A percentile compares a stretch with the other conserved stretches of the same genome.
phyloP scores from a whole-genome alignment of 1,140 invertebrate species.

The Drosophila virilis region DNA sequence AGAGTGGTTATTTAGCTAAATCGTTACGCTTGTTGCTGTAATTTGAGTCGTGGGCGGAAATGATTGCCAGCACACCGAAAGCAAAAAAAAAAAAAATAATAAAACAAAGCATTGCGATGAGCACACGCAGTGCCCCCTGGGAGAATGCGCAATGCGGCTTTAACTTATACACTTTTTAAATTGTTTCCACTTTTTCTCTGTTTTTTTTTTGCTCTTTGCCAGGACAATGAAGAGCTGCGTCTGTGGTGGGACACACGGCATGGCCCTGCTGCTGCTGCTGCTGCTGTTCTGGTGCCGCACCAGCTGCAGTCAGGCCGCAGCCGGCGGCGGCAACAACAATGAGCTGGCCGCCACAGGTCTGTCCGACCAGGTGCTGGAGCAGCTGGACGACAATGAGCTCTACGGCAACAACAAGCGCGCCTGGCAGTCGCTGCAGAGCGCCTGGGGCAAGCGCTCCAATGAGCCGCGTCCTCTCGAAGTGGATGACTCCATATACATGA shows the following conservation, averaged over 20 bases:
- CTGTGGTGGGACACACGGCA: constrained; percentile 18
- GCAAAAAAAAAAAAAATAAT: neutral
- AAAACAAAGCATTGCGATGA: constrained; percentile 19
- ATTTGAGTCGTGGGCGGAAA: constrained; percentile 69
- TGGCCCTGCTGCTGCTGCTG: constrained; percentile 36
- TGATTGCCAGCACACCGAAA: constrained; percentile 50
- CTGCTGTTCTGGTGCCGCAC: constrained; percentile 45
- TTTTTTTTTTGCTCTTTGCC: neutral
- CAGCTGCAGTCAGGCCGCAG: constrained; percentile 39
- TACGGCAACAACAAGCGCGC: constrained; percentile 85
- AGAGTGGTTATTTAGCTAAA: constrained; percentile 81
- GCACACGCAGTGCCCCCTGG: constrained; percentile 40
- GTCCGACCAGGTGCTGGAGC: constrained; percentile 65
- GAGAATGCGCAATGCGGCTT: constrained; percentile 34
- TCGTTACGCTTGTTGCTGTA: constrained; percentile 74
- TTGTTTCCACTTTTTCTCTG: constrained; percentile 21
- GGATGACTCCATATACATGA: constrained; percentile 66
- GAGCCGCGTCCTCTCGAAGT: constrained; percentile 33
- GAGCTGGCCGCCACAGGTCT: constrained; percentile 53
- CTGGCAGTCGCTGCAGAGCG: constrained; percentile 87
- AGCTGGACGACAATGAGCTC: constrained; percentile 59
- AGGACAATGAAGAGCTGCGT: constrained; percentile 45
- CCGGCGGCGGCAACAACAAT: constrained; percentile 38
- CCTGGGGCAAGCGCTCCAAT: constrained; percentile 86
- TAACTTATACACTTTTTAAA: constrained; percentile 52